A percentile compares a stretch with the other conserved stretches of the same genome.
These are phyloP conservation scores for Corythoichthys intestinalis DNA, from an alignment of 2,113 vertebrate genomes.

Conservation along the genomic window DNA sequence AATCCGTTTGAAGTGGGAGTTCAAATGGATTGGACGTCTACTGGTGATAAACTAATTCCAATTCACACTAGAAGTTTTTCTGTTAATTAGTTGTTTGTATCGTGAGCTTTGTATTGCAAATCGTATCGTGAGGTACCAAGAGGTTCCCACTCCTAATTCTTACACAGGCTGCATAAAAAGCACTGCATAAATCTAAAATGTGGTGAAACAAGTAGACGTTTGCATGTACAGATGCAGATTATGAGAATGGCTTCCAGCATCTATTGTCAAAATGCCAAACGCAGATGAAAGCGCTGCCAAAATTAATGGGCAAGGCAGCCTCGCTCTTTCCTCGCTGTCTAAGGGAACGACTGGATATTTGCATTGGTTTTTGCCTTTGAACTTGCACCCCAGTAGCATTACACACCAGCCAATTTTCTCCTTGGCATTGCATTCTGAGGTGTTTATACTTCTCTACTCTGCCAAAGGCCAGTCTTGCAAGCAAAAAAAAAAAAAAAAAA, in stretches of 20 bases:
- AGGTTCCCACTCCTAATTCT: not conserved
- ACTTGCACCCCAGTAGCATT: slow-evolving; percentile 19
- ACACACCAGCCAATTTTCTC: slow-evolving; percentile 16
- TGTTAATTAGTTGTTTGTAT: too few relatives aligned
- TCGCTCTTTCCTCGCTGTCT: slow-evolving; percentile 32
- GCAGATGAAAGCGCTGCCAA: slow-evolving; percentile 47
- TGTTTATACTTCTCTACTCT: slow-evolving; percentile 23
- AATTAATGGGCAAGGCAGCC: slow-evolving; percentile 44
- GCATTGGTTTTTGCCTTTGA: slow-evolving; percentile 28
- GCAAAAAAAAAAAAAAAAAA: slow-evolving; percentile 6
- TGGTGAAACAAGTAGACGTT: not conserved
- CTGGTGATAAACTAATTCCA: too few relatives aligned
- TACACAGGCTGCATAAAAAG: not conserved
- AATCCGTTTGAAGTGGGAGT: too few relatives aligned
- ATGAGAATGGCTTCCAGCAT: slow-evolving; percentile 47
- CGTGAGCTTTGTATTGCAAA: too few relatives aligned
- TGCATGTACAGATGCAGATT: slow-evolving; percentile 1
- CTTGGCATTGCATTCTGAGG: slow-evolving; percentile 37
- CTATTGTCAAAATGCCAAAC: slow-evolving; percentile 53
- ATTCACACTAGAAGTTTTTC: too few relatives aligned
- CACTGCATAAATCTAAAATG: not conserved
- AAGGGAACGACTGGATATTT: slow-evolving; percentile 34
- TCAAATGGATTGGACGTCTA: too few relatives aligned
- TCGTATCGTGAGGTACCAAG: too few relatives aligned
- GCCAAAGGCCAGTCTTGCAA: slow-evolving; percentile 33